phyloP scores from a whole-genome alignment of 2,888 invertebrate species.

The Stramonita haemastoma region DNA sequence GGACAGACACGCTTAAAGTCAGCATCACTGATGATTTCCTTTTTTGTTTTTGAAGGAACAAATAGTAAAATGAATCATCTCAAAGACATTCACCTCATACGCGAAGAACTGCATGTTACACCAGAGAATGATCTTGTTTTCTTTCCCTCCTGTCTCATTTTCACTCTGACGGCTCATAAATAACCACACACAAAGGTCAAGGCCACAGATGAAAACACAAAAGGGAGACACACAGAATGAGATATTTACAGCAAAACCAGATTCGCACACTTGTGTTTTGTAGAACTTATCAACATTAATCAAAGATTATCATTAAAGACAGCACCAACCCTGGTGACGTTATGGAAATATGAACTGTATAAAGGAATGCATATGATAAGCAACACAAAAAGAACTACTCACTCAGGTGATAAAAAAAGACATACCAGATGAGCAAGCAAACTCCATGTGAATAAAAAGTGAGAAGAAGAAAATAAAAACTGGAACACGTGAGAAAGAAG shows the following conservation, averaged over 20 bases:
- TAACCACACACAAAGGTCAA: not conserved
- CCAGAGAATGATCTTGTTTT: not conserved
- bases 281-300: not conserved
- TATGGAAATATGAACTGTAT: not conserved
- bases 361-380: conserved; percentile 10
- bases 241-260: not conserved
- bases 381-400: not conserved
- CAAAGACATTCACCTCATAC: not conserved
- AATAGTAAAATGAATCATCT: not conserved
- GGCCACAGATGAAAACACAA: conserved; percentile 6
- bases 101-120: not conserved
- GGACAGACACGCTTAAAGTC: not conserved
- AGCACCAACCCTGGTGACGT: not conserved
- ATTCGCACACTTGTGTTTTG: not conserved
- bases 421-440: not conserved
- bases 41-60: not conserved
- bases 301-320: not conserved
- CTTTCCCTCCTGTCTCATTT: not conserved
- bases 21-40: not conserved
- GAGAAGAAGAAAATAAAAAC: too few species aligned
- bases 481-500: not conserved
- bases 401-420: not conserved
- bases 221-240: not conserved
- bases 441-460: not conserved
- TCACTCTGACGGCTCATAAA: not conserved